Evolutionary conservation across 2,113 vertebrate genomes (phyloP).

Genomic region (Carlito syrichta): DNA sequence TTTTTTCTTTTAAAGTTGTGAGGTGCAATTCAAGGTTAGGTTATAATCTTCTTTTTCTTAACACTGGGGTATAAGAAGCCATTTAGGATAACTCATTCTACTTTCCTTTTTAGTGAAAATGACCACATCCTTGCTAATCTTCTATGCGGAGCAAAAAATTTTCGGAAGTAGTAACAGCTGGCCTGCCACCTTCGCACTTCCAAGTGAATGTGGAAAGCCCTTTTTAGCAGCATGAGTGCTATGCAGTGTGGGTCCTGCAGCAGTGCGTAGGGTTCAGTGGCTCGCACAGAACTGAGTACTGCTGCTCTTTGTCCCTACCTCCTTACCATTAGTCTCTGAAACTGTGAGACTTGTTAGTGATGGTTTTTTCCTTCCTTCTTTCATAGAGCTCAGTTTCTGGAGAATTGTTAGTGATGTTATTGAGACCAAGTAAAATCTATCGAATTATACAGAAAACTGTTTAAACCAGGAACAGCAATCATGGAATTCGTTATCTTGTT

Average conservation of each 20-base stretch:
- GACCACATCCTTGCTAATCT: not conserved
- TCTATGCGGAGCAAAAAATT: not conserved
- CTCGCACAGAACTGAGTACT: not conserved
- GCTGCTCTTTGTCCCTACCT: not conserved
- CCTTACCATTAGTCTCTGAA: rapidly evolving
- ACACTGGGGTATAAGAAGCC: not conserved
- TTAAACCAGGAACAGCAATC: not conserved
- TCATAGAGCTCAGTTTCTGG: not conserved
- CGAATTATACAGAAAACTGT: not conserved
- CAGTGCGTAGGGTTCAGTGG: rapidly evolving
- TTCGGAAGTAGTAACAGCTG: not conserved
- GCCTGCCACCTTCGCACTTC: rapidly evolving
- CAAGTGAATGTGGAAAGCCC: rapidly evolving
- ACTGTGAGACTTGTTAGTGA: not conserved
- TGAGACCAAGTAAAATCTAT: not conserved
- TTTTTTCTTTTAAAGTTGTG: too few species aligned
- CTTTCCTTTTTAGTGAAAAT: too few species aligned
- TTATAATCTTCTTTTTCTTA: too few species aligned
- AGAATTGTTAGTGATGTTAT: not conserved
- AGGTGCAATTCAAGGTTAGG: too few species aligned
- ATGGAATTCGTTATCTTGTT: rapidly evolving
- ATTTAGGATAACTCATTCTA: not conserved
- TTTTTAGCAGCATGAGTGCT: not conserved
- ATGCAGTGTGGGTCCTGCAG: rapidly evolving
- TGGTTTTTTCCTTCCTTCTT: not conserved